Base-by-base conservation (phyloP, 1,140 invertebrate genomes). In the Sinonovacula constricta region DNA sequence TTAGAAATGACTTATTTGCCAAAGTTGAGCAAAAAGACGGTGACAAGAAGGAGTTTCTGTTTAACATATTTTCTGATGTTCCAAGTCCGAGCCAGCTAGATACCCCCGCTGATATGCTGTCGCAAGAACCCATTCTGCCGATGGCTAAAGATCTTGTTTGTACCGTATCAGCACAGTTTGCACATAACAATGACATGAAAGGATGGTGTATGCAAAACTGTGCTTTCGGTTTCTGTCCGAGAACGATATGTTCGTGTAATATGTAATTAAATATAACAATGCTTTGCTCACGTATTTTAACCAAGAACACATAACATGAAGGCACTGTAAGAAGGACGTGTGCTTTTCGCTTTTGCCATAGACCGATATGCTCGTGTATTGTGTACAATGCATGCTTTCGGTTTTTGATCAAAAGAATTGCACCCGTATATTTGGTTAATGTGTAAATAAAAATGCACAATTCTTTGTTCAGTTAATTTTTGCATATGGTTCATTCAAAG, bases 151-250 rank as follows among this genome's bases (percentile, higher is more conserved):
- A 14, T 24, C 54, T 70, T 14, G 28, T 33, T 7, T 70, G 68
- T 26, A 70, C 51, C n/a, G 68, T 56, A n/a, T 70, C 68, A 15
- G 33, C 33, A 15, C 4, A 15, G 1, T 70, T 36, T 36, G 31
- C 68, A 1, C 68, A 70, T 26, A 70, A 70, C 45, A 53, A 53
- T 2, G 57, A 28, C 36, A 70, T 70, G 68, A 54, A 51, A 36
- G 59, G 59, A 39, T 70, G 68, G 68, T 70, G 68, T 30, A 57
- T 56, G 4, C 57, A 51, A 26, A 70, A 70, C 22, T 70, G 68
- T 59, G 24, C 54, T 1, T 70, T 59, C 26, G 68, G 68, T 5
- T 70, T 70, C 45, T 70, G 68, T 45, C 68, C 68, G 15, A n/a
- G 31, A n/a, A 12, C 49, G 10, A 34, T 59, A 28, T 70, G 68